Conservation (phyloP, 1,140 invertebrate genomes). For the Caligus rogercresseyi region DNA sequence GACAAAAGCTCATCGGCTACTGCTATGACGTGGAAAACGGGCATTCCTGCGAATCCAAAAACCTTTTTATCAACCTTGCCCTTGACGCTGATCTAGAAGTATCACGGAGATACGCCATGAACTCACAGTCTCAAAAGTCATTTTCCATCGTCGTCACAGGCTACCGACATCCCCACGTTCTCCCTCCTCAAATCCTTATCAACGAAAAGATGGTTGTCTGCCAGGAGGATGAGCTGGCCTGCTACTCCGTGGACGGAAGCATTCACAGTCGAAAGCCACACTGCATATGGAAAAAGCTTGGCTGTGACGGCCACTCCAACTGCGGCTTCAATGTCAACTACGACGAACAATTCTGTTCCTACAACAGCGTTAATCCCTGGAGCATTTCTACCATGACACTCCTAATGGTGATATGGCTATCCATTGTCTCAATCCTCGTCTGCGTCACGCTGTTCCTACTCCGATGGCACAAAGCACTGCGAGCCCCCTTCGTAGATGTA, state of each 20-base stretch:
- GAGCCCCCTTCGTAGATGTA: constrained; percentile 5
- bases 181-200: background rate
- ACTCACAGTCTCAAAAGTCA: background rate
- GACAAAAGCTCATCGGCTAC: constrained; percentile 11
- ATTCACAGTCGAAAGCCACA: background rate
- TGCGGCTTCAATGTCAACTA: constrained; percentile 11
- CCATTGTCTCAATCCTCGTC: constrained; percentile 16
- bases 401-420: constrained; percentile 10
- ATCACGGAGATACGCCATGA: constrained; percentile 7
- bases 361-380: constrained; percentile 16
- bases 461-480: constrained; percentile 12
- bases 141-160: constrained; percentile 18
- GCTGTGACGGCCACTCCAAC: constrained; percentile 16
- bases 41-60: constrained; percentile 16
- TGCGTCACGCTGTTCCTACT: constrained; percentile 13
- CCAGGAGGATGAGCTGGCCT: background rate
- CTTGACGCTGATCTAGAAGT: background rate
- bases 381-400: constrained; percentile 11
- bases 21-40: constrained; percentile 1
- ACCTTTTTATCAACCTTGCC: background rate
- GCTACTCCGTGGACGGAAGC: background rate
- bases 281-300: constrained; percentile 13
- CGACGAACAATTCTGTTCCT: constrained; percentile 12
- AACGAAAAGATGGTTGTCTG: background rate
- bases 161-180: constrained; percentile 1